Evolutionary conservation across 1,140 invertebrate species (phyloP).

Genomic region (Kradibia gibbosae): DNA sequence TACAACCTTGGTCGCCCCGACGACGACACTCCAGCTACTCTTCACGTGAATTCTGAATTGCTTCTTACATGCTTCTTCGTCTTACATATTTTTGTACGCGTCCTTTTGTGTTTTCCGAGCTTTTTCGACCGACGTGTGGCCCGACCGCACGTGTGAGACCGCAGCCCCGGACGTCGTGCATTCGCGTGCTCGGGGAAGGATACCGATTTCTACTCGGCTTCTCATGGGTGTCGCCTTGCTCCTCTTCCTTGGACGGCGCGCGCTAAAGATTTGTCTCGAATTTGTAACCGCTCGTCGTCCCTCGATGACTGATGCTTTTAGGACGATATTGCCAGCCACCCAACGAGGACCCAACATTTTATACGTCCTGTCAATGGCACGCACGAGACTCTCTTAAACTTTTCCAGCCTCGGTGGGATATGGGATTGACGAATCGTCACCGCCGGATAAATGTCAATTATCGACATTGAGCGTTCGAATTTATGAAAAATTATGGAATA

Average conservation of each 20-base stretch:
- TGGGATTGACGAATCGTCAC: not conserved
- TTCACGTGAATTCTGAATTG: too few relatives aligned
- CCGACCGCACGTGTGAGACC: not conserved
- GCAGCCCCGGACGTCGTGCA: not conserved
- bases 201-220: not conserved
- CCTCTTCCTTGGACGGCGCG: not conserved
- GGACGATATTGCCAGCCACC: not conserved
- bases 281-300: not conserved
- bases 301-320: slow-evolving; percentile 6
- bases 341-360: not conserved
- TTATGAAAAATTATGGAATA: not conserved
- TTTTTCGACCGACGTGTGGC: not conserved
- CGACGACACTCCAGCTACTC: too few relatives aligned
- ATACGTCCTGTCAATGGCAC: not conserved
- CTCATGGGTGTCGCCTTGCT: not conserved
- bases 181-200: not conserved
- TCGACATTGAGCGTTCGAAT: not conserved
- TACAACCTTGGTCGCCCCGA: too few relatives aligned
- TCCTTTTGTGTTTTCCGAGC: too few relatives aligned
- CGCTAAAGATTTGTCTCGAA: not conserved
- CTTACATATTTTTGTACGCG: too few relatives aligned
- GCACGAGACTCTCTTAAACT: not conserved
- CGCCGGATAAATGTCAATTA: not conserved
- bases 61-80: too few relatives aligned
- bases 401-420: not conserved